phyloP scores from a whole-genome alignment of 2,888 invertebrate genomes.

The Acanthosepion esculentum region DNA sequence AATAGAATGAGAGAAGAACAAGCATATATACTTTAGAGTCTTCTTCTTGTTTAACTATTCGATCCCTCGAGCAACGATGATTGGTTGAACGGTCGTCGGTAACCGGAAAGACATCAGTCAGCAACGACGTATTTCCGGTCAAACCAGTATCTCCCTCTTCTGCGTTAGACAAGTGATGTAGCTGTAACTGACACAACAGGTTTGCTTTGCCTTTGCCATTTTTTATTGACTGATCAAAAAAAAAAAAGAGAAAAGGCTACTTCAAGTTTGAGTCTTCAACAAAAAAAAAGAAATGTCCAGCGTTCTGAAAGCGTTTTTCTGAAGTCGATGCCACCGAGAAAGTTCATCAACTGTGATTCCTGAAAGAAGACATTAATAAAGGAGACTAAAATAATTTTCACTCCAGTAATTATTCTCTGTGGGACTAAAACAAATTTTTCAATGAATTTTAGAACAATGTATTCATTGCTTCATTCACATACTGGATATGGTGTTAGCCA shows the following conservation, averaged over 20 bases:
- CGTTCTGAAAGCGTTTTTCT: not conserved
- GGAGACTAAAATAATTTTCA: too few relatives aligned
- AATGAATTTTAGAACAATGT: too few relatives aligned
- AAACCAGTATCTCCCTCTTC: not conserved
- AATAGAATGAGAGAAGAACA: too few relatives aligned
- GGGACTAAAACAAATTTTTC: too few relatives aligned
- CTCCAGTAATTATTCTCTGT: too few relatives aligned
- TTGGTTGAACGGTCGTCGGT: not conserved
- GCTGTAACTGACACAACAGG: not conserved
- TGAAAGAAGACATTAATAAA: too few relatives aligned
- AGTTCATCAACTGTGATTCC: too few relatives aligned
- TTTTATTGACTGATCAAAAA: not conserved
- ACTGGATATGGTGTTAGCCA: too few relatives aligned
- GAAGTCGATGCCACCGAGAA: not conserved
- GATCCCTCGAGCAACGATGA: not conserved
- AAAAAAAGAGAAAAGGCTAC: not conserved
- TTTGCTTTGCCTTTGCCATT: not conserved
- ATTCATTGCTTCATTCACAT: too few relatives aligned
- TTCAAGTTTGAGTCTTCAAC: not conserved
- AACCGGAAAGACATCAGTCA: not conserved
- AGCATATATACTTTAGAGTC: too few relatives aligned
- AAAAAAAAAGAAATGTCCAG: not conserved
- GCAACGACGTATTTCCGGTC: not conserved
- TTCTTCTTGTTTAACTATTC: too few relatives aligned
- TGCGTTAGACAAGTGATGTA: not conserved